Conservation (phyloP, 2,113 vertebrate species). For the Oreochromis niloticus region DNA sequence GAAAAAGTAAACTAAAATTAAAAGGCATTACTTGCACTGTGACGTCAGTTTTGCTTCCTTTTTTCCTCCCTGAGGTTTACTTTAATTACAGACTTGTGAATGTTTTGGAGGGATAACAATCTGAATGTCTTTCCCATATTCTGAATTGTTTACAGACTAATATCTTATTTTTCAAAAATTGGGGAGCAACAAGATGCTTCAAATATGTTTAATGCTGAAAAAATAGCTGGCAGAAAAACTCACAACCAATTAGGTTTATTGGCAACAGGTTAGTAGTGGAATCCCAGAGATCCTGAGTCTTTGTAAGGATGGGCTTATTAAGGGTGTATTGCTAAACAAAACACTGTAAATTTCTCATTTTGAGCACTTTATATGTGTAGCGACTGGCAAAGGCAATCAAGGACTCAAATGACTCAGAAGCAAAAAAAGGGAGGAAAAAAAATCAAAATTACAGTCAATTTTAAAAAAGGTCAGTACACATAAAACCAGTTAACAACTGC, state of each 20-base stretch:
- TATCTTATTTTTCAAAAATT: not conserved
- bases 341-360: not conserved
- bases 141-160: not conserved
- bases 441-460: not conserved
- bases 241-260: not conserved
- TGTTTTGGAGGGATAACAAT: not conserved
- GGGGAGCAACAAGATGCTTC: not conserved
- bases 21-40: not conserved
- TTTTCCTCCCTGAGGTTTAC: not conserved
- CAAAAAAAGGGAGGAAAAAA: not conserved
- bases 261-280: not conserved
- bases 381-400: not conserved
- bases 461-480: not conserved
- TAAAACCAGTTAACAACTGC: not conserved
- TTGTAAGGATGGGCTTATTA: not conserved
- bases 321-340: not conserved
- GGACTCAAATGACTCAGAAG: not conserved
- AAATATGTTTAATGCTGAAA: not conserved
- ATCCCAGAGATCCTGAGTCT: not conserved
- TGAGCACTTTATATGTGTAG: not conserved
- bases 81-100: not conserved
- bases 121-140: not conserved
- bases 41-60: not conserved
- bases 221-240: not conserved
- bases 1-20: not conserved